Evolutionary conservation across 2,888 invertebrate species (phyloP), one percentile per base, ranked within the genome.

Genomic region (Tinea trinotella): DNA sequence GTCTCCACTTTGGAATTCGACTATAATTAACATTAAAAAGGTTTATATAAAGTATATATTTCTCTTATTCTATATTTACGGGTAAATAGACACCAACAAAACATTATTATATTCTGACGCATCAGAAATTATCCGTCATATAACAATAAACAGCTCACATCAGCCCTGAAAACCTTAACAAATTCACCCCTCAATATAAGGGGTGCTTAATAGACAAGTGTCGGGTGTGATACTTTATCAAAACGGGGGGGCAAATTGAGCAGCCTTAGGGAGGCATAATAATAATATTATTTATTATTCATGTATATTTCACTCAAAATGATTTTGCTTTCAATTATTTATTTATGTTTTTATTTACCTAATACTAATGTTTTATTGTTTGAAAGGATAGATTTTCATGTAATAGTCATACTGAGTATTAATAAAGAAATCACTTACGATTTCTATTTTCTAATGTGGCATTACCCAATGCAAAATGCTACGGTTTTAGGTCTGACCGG

Each of bases 251-350:
- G 40, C 13, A 13, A 40, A 40, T 40, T 15, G 40, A 40, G n/a
- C 40, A 12, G 30, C 30, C 30, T 40, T 7, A n/a, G 40, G 40
- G 40, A 30, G 30, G 40, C 15, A n/a, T 15, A 7, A 40, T 40
- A 40, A 40, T 12, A 40, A 40, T 40, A 40, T 40, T 40, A 40
- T 40, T 40, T 40, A 40, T 40, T 40, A 40, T 40, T 40, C 40
- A 40, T 40, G 40, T 13, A 40, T 13, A 7, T 40, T 40, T 15
- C 15, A 40, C 40, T 15, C 13, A 40, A 40, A 40, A 40, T 40
- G 7, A 15, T 40, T 40, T 40, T 15, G 13, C 40, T 40, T 40
- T 40, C 12, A 40, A 15, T 13, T 30, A 30, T 30, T 30, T 30
- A 30, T 7, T 30, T 30, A 2, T 30, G 30, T 30, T 30, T 30